phyloP scores from a whole-genome alignment of 1,140 invertebrate genomes.

The Eriosoma lanigerum region DNA sequence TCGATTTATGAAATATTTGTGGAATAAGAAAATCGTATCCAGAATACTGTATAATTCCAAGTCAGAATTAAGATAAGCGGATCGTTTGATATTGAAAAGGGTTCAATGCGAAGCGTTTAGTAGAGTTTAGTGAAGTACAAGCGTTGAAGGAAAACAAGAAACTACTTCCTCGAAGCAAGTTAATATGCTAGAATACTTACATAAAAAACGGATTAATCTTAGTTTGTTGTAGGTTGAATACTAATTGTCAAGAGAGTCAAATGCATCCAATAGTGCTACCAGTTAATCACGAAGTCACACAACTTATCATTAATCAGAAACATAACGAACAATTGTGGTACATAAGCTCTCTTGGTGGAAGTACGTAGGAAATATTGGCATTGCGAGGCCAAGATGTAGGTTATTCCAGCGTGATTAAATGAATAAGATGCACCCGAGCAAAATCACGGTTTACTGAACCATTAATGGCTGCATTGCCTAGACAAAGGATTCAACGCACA shows the following conservation, averaged over 20 bases:
- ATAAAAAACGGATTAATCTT: not conserved
- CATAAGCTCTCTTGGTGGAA: not conserved
- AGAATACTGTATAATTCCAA: too few relatives aligned
- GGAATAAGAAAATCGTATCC: too few relatives aligned
- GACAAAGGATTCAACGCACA: not conserved
- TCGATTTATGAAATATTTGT: not conserved
- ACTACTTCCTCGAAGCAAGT: not conserved
- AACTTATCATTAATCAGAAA: constrained; percentile 3
- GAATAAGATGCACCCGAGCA: constrained; percentile 23
- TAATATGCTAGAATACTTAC: not conserved
- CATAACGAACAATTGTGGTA: constrained; percentile 6
- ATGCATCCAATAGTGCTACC: constrained; percentile 13
- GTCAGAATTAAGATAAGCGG: too few relatives aligned
- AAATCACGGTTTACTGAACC: not conserved
- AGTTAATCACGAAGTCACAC: not conserved
- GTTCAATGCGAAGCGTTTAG: not conserved
- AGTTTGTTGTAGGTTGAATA: not conserved
- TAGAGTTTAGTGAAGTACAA: too few relatives aligned
- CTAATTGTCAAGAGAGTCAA: not conserved
- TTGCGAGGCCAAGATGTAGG: not conserved
- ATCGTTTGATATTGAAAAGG: too few relatives aligned
- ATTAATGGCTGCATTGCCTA: constrained; percentile 30
- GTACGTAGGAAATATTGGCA: constrained; percentile 30
- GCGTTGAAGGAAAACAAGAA: not conserved
- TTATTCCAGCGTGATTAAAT: not conserved